phyloP scores from a whole-genome alignment of 2,113 vertebrate species.

The Agapornis roseicollis region DNA sequence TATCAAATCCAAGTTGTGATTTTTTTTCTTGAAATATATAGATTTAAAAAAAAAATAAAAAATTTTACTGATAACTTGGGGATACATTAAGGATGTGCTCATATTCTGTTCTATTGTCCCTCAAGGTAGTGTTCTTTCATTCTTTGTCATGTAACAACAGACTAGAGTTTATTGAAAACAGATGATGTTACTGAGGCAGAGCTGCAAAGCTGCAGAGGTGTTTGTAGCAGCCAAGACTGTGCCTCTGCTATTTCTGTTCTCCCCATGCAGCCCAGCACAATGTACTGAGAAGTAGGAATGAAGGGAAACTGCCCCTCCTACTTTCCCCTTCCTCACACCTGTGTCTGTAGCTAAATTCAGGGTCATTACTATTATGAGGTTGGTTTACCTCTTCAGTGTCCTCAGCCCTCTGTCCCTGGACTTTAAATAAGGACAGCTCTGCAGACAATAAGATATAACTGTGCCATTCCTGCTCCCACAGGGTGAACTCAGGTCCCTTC shows the following conservation, averaged over 20 bases:
- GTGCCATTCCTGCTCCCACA: not conserved
- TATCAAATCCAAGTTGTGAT: not conserved
- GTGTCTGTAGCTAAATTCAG: not conserved
- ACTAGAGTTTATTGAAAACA: not conserved
- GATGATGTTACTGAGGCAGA: not conserved
- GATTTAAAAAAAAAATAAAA: not conserved
- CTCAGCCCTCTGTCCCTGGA: not conserved
- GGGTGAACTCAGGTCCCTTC: not conserved
- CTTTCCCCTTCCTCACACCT: not conserved
- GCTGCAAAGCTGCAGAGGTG: not conserved
- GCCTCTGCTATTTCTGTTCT: not conserved
- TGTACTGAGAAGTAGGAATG: not conserved
- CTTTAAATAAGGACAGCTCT: not conserved
- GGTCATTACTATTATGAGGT: not conserved
- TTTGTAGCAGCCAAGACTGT: not conserved
- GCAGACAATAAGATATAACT: not conserved
- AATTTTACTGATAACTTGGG: not conserved
- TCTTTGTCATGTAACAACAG: not conserved
- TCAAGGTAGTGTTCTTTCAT: not conserved
- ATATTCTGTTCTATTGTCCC: not conserved
- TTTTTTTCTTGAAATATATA: not conserved
- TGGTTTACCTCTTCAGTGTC: not conserved
- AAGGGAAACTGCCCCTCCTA: not conserved
- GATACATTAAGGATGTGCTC: not conserved
- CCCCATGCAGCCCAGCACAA: accelerated